Base-by-base conservation (phyloP, 2,888 invertebrate genomes). In the Stenodema calcarata region DNA sequence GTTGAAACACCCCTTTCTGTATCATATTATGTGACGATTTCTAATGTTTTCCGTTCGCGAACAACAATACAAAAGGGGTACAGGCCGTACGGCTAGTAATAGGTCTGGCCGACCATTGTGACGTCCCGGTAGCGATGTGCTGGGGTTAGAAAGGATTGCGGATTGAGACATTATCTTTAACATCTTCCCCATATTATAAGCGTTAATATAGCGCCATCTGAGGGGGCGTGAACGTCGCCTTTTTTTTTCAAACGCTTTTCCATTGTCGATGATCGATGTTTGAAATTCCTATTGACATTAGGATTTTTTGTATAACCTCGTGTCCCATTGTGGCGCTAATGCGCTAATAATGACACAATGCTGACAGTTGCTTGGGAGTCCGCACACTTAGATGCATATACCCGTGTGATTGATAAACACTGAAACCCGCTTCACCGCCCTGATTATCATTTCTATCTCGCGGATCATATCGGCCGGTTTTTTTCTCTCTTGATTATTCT, bases 321-420 rank as follows among this genome's bases (percentile, higher is more conserved):
- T 23, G 62, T 18, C 62, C 47, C 62, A 62, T 62, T 62, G 62
- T 62, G 62, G 18, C 18, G 11, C 75, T 84, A 84, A 84, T 84
- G 84, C 35, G 73, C 44, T 84, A 84, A 84, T 84, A 84, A 84
- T 84, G 84, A 84, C 44, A 82, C 42, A 82, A 81, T 81, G 70
- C 44, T 14, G 84, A 73, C 73, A 75, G 84, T 70, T 70, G 62
- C 82, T 54, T 16, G 78, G 44, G n/a, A 18, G 16, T 35, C 78
- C 41, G 27, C 78, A 14, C 23, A 78, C 27, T 50, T 50, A 47
- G 23, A 80, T 54, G 47, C 50, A 50, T 50, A 50, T 12, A 30
- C 30, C 30, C 80, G 80, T 80, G 80, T 44, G 80, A 80, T 80
- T 80, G 80, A 80, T 80, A 80, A 80, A 80, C 80, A 80, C 73